Percentiles rank a stretch among this genome's conserved stretches.
Conservation (phyloP, 2,797 vertebrate species). For the Paratrypauchen microcephalus region DNA sequence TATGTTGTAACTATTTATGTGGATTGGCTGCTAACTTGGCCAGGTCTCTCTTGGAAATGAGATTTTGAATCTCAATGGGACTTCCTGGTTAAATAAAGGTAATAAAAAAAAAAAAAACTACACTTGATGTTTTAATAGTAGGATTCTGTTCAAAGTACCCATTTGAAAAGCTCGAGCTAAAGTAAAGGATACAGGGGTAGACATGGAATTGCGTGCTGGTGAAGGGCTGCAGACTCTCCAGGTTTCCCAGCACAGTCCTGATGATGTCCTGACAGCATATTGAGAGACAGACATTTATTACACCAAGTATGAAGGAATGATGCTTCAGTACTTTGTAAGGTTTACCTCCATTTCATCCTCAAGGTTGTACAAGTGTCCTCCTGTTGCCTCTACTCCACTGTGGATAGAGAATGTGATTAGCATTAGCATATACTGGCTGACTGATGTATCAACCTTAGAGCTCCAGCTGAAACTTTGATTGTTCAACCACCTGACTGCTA, state of each 20-base stretch:
- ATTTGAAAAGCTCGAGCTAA: too few species aligned
- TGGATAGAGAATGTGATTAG: conserved; percentile 14
- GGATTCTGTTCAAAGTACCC: too few species aligned
- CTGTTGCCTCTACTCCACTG: conserved; percentile 46
- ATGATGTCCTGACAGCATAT: conserved; percentile 81
- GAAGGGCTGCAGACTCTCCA: conserved; percentile 85
- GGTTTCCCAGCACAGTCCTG: conserved; percentile 83
- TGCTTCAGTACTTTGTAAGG: conserved; percentile 2
- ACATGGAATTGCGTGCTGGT: conserved; percentile 82
- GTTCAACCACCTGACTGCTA: too few species aligned
- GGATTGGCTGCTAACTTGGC: too few species aligned
- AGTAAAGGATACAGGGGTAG: conserved; percentile 88
- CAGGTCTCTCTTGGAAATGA: too few species aligned
- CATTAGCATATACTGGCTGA: not conserved
- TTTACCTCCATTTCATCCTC: conserved; percentile 71
- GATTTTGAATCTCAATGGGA: too few species aligned
- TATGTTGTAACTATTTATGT: too few species aligned
- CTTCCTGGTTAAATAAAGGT: too few species aligned
- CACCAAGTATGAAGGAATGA: not conserved
- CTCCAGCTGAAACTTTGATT: not conserved
- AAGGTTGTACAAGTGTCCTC: conserved; percentile 25
- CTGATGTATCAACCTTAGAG: not conserved
- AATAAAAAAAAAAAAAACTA: too few species aligned
- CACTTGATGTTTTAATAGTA: too few species aligned
- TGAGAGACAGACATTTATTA: not conserved